Evolutionary conservation across 2,888 invertebrate species (phyloP), one percentile per base, ranked within the genome.

Genomic region (Odontomyia ornata): DNA sequence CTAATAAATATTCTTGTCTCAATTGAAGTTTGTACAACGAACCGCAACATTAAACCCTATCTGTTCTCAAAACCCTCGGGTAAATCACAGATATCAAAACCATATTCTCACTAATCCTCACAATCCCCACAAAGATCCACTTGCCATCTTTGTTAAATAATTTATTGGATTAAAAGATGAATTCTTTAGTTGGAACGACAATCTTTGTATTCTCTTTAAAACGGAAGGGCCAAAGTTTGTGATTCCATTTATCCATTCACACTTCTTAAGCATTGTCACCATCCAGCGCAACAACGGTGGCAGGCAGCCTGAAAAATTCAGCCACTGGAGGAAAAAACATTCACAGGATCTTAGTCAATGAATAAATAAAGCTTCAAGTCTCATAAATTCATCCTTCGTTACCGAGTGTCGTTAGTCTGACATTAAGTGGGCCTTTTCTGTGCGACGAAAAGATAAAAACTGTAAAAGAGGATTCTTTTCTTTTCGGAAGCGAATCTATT

Each of bases 161-260:
- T 65, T 65, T 65, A 65, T 30, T 9, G 65, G 27, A 65, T 65
- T 65, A 65, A 65, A 65, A 65, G 65, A 65, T 36, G 65, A 65
- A 65, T 65, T 65, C 65, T 65, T 65, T 65, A 65, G 15, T 65
- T 43, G n/a, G 36, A 36, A 65, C 36, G 36, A 65, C 18, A 9
- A 65, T 65, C 65, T 65, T 65, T 65, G 30, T 65, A n/a, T 27
- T 30, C 65, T 11, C 18, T 27, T 65, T 18, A 28, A 65, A 36
- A 65, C 36, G 28, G 36, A 65, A 65, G 65, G 36, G 9, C 27
- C 25, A 27, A n/a, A 30, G 28, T n/a, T 43, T 65, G 64, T 28
- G 64, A 64, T 30, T 30, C 27, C 65, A n/a, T 36, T 30, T 36
- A 18, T n/a, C 65, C 36, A 11, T 65, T 21, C 36, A 18, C 65